Conservation (phyloP, 2,797 vertebrate genomes). For the Schizopygopsis pylzovi region DNA sequence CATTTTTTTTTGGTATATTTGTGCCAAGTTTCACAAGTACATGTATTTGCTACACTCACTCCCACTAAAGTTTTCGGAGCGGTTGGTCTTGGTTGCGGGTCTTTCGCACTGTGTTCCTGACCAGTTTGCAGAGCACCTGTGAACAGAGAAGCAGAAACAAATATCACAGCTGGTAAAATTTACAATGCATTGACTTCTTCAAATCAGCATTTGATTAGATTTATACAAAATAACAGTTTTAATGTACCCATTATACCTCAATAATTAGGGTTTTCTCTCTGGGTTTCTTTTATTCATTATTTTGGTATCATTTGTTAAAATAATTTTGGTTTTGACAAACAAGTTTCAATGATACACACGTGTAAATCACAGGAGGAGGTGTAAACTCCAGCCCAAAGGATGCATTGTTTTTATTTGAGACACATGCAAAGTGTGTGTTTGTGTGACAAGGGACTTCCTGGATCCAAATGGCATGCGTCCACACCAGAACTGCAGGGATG, state of each 20-base stretch:
- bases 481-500: background rate
- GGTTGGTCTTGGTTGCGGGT: slow-evolving; percentile 85
- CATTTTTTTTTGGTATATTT: background rate
- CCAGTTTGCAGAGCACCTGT: slow-evolving; percentile 87
- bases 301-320: background rate
- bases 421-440: slow-evolving; percentile 30
- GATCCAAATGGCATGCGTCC: slow-evolving; percentile 30
- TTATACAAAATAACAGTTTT: background rate
- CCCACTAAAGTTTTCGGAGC: slow-evolving; percentile 83
- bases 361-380: background rate
- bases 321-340: slow-evolving; percentile 14
- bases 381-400: slow-evolving; percentile 2
- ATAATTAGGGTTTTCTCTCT: background rate
- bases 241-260: background rate
- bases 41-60: slow-evolving; percentile 75
- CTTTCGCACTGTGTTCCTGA: slow-evolving; percentile 88
- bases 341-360: background rate
- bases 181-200: background rate
- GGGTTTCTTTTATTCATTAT: background rate
- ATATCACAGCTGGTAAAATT: slow-evolving; percentile 10
- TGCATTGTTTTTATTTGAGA: slow-evolving; percentile 21
- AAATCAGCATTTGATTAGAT: background rate
- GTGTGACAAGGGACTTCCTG: slow-evolving; percentile 5
- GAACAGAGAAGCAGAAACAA: slow-evolving; percentile 64
- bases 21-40: background rate